Evolutionary conservation across 2,888 invertebrate species (phyloP).

Genomic region (Therioaphis trifolii): DNA sequence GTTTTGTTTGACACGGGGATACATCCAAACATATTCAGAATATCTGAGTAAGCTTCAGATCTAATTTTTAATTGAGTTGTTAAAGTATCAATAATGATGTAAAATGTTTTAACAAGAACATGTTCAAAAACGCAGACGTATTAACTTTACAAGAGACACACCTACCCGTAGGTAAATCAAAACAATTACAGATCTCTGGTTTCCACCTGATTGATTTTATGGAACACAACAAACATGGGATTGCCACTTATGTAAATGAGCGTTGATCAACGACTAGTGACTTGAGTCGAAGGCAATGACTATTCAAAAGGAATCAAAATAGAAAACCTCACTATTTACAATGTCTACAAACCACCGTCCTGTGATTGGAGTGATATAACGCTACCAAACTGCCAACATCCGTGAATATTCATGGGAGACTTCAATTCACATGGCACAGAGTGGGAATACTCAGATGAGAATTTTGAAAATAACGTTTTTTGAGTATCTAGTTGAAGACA

Average conservation of each 20-base stretch:
- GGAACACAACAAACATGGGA: not conserved
- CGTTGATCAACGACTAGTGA: too few relatives aligned
- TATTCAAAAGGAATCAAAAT: too few relatives aligned
- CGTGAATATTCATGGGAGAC: too few relatives aligned
- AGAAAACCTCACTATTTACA: too few relatives aligned
- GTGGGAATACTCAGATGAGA: too few relatives aligned
- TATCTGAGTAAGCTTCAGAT: not conserved
- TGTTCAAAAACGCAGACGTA: not conserved
- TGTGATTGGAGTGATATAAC: not conserved
- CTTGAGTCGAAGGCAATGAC: too few relatives aligned
- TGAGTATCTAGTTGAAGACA: too few relatives aligned
- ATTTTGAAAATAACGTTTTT: too few relatives aligned
- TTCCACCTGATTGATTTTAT: not conserved
- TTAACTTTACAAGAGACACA: not conserved
- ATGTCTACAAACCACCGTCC: not conserved
- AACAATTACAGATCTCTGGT: not conserved
- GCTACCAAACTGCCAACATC: not conserved
- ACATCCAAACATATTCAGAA: constrained; percentile 4
- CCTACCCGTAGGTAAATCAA: not conserved
- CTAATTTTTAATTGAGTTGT: constrained; percentile 10
- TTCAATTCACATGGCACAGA: too few relatives aligned
- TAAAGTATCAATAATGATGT: constrained; percentile 9
- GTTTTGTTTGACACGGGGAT: not conserved
- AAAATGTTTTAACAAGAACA: not conserved
- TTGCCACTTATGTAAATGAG: not conserved